Conservation (phyloP, 2,797 vertebrate species). For the Pseudomugil tenellus region DNA sequence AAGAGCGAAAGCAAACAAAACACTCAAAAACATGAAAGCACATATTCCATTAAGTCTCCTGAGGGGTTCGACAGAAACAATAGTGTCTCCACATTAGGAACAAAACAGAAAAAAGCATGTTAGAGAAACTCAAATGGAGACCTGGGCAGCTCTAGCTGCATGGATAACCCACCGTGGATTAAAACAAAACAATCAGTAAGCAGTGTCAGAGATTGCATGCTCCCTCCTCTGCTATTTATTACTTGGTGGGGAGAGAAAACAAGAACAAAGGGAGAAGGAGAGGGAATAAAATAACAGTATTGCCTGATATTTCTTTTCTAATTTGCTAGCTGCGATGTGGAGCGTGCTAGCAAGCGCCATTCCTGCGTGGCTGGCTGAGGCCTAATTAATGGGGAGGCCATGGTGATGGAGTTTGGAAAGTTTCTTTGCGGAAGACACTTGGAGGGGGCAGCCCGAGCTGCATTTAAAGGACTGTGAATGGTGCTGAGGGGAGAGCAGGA, state of each 20-base stretch:
- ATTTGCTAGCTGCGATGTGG: constrained; percentile 75
- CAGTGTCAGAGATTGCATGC: constrained; percentile 52
- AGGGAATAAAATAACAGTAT: constrained; percentile 65
- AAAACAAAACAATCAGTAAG: constrained; percentile 71
- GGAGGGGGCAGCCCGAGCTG: constrained; percentile 67
- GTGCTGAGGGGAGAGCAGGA: constrained; percentile 57
- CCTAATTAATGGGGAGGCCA: constrained; percentile 82
- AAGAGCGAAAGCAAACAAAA: constrained; percentile 54
- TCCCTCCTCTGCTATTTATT: constrained; percentile 61
- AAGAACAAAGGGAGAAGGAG: constrained; percentile 66
- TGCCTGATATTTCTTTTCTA: constrained; percentile 62
- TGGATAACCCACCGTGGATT: constrained; percentile 71
- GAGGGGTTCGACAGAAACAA: constrained; percentile 59
- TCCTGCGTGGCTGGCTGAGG: constrained; percentile 75
- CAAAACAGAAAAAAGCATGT: constrained; percentile 48
- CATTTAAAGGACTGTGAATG: constrained; percentile 75
- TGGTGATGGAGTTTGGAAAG: constrained; percentile 82
- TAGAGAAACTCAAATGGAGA: constrained; percentile 62
- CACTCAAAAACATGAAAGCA: constrained; percentile 60
- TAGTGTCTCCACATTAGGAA: constrained; percentile 63
- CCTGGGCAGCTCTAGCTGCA: constrained; percentile 61
- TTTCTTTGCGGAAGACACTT: constrained; percentile 74
- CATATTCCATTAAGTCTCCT: constrained; percentile 69
- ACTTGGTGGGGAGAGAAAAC: constrained; percentile 49
- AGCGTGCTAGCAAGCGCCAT: constrained; percentile 67